Evolutionary conservation across 2,113 vertebrate species (phyloP).

Genomic region (Chelonoidis abingdonii): DNA sequence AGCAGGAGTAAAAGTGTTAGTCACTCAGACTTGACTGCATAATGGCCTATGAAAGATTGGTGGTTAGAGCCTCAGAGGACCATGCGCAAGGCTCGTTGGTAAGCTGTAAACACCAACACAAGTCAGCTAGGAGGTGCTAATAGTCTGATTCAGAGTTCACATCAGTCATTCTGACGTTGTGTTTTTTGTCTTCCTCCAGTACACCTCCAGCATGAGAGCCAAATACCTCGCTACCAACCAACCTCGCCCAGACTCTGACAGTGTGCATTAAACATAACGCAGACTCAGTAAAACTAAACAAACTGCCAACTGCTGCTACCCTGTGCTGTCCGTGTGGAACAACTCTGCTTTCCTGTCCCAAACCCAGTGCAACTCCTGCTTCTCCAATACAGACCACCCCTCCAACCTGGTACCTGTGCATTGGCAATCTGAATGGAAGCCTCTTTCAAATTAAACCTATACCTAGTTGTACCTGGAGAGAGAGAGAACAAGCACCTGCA

Average conservation of each 20-base stretch:
- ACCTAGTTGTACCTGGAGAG: constrained; percentile 22
- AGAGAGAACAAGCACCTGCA: neutral
- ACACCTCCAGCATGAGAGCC: constrained; percentile 99
- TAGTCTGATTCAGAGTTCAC: neutral
- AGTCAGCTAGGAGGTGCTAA: neutral
- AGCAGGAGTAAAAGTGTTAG: neutral
- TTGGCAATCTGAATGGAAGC: constrained; percentile 23
- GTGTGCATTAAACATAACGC: constrained; percentile 81
- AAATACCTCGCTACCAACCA: constrained; percentile 98
- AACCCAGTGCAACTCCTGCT: constrained; percentile 53
- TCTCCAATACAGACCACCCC: constrained; percentile 20
- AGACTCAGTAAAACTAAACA: constrained; percentile 48
- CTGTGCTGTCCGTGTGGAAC: constrained; percentile 65
- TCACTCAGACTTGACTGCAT: neutral
- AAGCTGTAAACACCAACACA: neutral
- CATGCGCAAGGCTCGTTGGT: constrained; percentile 4
- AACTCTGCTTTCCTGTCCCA: constrained; percentile 64
- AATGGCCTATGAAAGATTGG: neutral
- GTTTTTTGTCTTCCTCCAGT: constrained; percentile 82
- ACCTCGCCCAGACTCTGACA: constrained; percentile 90
- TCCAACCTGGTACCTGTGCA: constrained; percentile 35
- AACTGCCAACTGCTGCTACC: constrained; percentile 75
- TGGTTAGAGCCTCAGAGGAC: neutral
- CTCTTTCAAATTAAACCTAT: constrained; percentile 39
- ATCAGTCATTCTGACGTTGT: constrained; percentile 24